These are phyloP conservation scores for Dipodomys ordii DNA, from an alignment of 2,113 vertebrate genomes.

Conservation along the genomic window DNA sequence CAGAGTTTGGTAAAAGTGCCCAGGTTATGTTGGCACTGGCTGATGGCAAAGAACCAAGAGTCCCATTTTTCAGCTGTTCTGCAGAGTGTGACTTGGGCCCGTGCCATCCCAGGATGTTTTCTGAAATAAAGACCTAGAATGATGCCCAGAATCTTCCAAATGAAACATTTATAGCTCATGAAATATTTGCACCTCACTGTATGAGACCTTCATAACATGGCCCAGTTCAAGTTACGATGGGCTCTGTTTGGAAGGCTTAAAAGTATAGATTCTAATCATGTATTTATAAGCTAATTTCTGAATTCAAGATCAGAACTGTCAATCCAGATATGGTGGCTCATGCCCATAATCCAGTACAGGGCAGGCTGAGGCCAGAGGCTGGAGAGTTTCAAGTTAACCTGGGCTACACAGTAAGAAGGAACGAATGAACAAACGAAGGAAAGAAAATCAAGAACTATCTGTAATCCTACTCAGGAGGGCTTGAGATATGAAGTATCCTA, in stretches of 20 bases:
- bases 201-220: fast-evolving
- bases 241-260: neutral
- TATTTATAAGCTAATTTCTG: no score
- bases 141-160: conserved; percentile 64
- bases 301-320: no score
- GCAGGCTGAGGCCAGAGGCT: no score
- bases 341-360: no score
- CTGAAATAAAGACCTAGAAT: conserved; percentile 87
- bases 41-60: conserved; percentile 90
- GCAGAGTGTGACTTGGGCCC: conserved; percentile 93
- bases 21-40: conserved; percentile 88
- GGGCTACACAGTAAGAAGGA: no score
- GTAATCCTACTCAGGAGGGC: no score
- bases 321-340: no score
- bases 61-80: conserved; percentile 93
- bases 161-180: neutral
- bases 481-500: no score
- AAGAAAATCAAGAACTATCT: no score
- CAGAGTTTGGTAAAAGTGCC: conserved; percentile 89
- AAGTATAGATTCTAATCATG: no score
- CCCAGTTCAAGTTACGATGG: fast-evolving
- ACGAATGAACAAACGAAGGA: no score
- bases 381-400: no score
- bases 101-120: conserved; percentile 94
- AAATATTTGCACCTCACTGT: neutral